Percentiles rank a stretch among this genome's conserved stretches.
Evolutionary conservation across 2,888 invertebrate genomes (phyloP).

Genomic region (Lasioglossum marginatum): DNA sequence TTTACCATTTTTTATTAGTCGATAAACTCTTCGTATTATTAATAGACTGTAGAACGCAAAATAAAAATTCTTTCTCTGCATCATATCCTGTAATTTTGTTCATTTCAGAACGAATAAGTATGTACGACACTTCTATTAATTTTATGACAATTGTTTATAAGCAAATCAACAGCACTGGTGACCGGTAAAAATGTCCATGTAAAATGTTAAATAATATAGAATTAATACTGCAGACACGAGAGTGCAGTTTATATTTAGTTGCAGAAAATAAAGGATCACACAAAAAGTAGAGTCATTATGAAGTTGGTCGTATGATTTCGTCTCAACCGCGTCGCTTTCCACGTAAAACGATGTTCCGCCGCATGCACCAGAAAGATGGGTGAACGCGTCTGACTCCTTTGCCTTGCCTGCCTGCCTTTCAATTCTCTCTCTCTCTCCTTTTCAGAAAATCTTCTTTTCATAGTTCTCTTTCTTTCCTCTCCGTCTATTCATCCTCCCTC

Average conservation of each 20-base stretch:
- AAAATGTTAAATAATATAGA: not conserved
- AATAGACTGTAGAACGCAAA: not conserved
- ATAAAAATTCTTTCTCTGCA: not conserved
- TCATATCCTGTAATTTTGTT: no score
- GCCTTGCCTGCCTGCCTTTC: not conserved
- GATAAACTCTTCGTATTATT: no score
- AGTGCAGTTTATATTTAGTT: not conserved
- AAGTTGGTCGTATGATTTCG: not conserved
- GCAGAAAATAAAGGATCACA: not conserved
- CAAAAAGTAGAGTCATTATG: no score
- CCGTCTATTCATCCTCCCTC: not conserved
- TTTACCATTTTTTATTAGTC: not conserved
- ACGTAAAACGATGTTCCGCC: not conserved
- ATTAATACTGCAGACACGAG: not conserved
- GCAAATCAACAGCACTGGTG: not conserved
- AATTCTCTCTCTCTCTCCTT: not conserved
- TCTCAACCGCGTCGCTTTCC: not conserved
- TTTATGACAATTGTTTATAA: not conserved
- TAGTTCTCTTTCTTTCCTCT: not conserved
- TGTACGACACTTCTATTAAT: not conserved
- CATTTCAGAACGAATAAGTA: no score
- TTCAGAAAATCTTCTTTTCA: no score
- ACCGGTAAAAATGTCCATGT: not conserved
- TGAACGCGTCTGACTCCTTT: no score
- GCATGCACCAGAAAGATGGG: conserved; percentile 22